Conservation (phyloP, 2,888 invertebrate species). For the Pristionchus japonicus region DNA sequence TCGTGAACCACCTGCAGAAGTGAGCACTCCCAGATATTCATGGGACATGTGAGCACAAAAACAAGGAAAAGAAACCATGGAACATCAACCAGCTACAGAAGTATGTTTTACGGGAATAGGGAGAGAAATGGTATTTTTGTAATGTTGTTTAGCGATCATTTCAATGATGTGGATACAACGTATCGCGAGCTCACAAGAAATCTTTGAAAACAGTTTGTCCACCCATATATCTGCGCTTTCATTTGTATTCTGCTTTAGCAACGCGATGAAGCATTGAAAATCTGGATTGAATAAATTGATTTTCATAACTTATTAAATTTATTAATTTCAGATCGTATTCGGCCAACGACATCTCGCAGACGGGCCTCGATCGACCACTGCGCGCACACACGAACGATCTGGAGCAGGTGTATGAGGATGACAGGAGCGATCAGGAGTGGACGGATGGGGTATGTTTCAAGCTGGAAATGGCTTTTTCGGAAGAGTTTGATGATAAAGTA, state of each 20-base stretch:
- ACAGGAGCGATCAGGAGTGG: constrained; percentile 35
- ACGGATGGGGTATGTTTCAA: background rate
- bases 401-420: constrained; percentile 46
- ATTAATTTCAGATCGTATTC: constrained; percentile 60
- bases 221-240: no score
- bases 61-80: background rate
- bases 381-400: constrained; percentile 26
- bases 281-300: background rate
- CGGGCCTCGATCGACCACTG: constrained; percentile 30
- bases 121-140: no score
- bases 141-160: no score
- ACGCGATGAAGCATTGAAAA: background rate
- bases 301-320: background rate
- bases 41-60: no score
- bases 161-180: no score
- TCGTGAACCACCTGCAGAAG: background rate
- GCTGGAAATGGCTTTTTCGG: background rate
- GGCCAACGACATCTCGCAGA: constrained; percentile 61
- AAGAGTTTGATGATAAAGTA: no score
- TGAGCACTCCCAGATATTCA: no score
- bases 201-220: no score
- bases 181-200: no score
- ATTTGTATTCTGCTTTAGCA: no score
- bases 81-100: background rate
- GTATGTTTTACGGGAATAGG: background rate